Evolutionary conservation across 2,113 vertebrate genomes (phyloP).

Genomic region (Psittacula cyanocephala): DNA sequence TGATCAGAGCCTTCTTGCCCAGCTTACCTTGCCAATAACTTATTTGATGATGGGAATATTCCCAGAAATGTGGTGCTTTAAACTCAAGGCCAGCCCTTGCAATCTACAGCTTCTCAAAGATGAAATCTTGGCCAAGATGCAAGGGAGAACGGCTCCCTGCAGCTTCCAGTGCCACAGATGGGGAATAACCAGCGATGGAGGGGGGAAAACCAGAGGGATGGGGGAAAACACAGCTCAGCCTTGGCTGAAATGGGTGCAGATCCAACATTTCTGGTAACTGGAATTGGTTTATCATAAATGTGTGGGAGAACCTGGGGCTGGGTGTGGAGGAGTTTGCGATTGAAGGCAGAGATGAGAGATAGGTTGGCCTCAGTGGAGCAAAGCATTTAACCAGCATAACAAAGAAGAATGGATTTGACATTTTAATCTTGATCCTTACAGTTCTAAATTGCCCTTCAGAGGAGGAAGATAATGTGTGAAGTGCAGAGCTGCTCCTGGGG

Average conservation of each 20-base stretch:
- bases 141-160: neutral
- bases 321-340: rapidly evolving
- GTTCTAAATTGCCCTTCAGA: neutral
- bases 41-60: slow-evolving; percentile 1
- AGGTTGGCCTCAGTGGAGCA: neutral
- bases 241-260: neutral
- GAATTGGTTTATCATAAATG: neutral
- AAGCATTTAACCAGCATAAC: neutral
- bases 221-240: neutral
- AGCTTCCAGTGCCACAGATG: neutral
- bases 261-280: neutral
- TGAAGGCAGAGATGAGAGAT: rapidly evolving
- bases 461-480: neutral
- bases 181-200: neutral
- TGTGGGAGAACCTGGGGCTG: neutral
- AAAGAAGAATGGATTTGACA: neutral
- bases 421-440: neutral
- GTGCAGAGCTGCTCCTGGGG: neutral
- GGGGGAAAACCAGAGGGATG: neutral
- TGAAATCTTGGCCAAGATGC: neutral
- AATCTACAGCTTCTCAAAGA: neutral
- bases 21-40: neutral
- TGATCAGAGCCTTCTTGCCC: neutral
- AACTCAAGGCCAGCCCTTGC: neutral
- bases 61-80: slow-evolving; percentile 32